Evolutionary conservation across 2,888 invertebrate species (phyloP), one percentile per base, ranked within the genome.

Genomic region (Empis livida): DNA sequence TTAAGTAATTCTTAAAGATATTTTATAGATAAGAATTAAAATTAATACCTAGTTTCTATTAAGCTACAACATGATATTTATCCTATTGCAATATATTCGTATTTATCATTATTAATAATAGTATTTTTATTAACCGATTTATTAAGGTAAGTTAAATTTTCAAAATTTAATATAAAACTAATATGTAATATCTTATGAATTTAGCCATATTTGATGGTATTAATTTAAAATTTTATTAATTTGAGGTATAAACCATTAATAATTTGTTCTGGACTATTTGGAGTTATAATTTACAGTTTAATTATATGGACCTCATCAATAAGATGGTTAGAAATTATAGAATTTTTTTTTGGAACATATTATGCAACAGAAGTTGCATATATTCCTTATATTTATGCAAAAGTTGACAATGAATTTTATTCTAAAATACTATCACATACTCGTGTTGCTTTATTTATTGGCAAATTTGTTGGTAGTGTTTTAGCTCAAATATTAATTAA

Each of bases 301-400:
- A 70, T 95, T 20, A 71, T 89, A 47, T 84, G 88, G 79, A 86
- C 87, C 1, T 73, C 75, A 45, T 81, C 80, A 42, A 67, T 93
- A 54, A 61, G 74, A 52, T 78, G 79, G 59, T 72, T 93, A 61
- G 86, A 89, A 71, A 75, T 72, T 45, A 67, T 78, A 44, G 75
- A 86, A 72, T 74, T 80, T 43, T 72, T 79, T 54, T 92, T 86
- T 64, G 94, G 94, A 3, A 74, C 88, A 8, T 90, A 88, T 61
- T 79, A 85, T 67, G 89, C 94, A 0, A 80, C 90, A 5, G 94
- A 94, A 70, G 85, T 95, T 9, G 94, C 94, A 0, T 95, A 94
- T 66, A 87, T 81, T 60, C 91, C 92, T 0, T 95, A 95, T 61
- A 89, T 94, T 54, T 95, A 93, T 69, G 88, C 93, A n/a, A 88